Base-by-base conservation (phyloP, 1,140 invertebrate species). In the Heterodera carotae region DNA sequence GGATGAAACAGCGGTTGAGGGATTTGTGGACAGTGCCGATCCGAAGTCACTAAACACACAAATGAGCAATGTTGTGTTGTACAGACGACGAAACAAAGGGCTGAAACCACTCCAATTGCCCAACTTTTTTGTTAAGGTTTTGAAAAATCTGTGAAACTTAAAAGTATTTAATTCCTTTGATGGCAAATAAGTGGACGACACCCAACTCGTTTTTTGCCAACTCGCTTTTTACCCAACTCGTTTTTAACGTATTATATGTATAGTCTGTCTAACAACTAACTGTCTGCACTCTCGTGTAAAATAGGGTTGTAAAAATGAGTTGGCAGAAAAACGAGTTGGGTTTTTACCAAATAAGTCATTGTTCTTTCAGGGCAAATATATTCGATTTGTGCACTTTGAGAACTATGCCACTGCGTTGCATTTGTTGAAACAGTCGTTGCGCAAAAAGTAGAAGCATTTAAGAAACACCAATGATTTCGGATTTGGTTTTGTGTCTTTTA, bases 1-100 rank as follows among this genome's bases (percentile, higher is more conserved):
- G 33, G 77, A 78, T 76, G 77, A 78, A 34, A 78, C 77, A 43
- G 77, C 77, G 22, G 36, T 76, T 25, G 59, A 78, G 33, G 76
- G 70, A 10, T n/a, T 27, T 34, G 27, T 76, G 31, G 76, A 60
- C 31, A 72, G 39, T 29, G 48, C 15, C 0, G 75, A 76, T 2
- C 36, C 68, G 12, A 69, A 56, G 27, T 76, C 75, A 7, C 53
- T 76, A 27, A 76, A 76, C 36, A 71, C 36, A 8, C 62, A 76
- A 43, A 27, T 76, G 31, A 27, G 33, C 33, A 33, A 76, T 8
- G 60, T 69, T 31, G 75, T 76, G 34, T 25, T 76, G 27, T 76
- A 76, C 69, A 67, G 60, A 56, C 4, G 75, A 27, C 48, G 75
- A 12, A 25, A 59, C 10, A 76, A 71, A 43, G 69, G 69, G n/a